These are phyloP conservation scores for Psittacula derbiana DNA, from an alignment of 2,797 vertebrate genomes.

Conservation along the genomic window DNA sequence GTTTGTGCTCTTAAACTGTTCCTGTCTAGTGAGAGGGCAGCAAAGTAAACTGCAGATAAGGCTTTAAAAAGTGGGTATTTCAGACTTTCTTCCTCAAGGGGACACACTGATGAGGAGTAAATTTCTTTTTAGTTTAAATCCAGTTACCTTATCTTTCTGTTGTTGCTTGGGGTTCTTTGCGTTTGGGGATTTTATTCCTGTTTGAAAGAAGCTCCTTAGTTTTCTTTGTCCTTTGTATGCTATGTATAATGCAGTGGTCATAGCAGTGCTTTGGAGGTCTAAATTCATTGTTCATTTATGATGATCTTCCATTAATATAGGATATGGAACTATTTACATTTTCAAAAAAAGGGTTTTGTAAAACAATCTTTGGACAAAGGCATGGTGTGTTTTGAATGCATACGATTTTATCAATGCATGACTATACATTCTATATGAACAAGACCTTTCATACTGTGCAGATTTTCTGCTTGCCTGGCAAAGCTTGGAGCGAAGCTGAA, in stretches of 20 bases:
- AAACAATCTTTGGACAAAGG: constrained; percentile 8
- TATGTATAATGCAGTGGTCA: neutral
- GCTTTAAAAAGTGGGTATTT: neutral
- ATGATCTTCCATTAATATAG: constrained; percentile 16
- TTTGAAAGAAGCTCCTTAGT: neutral
- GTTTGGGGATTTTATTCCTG: neutral
- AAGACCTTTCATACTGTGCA: constrained; percentile 9
- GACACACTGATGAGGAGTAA: neutral
- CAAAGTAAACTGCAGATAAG: neutral
- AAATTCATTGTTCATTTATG: constrained; percentile 16
- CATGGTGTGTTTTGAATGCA: neutral
- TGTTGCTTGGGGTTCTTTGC: neutral
- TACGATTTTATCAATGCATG: constrained; percentile 1
- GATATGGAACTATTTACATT: constrained; percentile 13
- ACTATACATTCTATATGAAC: constrained; percentile 40
- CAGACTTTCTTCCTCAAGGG: neutral
- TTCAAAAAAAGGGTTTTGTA: neutral
- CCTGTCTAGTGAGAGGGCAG: neutral
- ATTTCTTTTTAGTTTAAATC: neutral
- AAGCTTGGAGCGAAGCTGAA: constrained; percentile 64
- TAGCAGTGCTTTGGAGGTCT: neutral
- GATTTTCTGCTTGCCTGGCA: constrained; percentile 60
- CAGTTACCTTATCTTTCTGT: neutral
- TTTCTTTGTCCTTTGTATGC: neutral
- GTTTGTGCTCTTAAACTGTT: neutral